Base-by-base conservation (phyloP, 2,797 vertebrate genomes). In the Momotus momota region DNA sequence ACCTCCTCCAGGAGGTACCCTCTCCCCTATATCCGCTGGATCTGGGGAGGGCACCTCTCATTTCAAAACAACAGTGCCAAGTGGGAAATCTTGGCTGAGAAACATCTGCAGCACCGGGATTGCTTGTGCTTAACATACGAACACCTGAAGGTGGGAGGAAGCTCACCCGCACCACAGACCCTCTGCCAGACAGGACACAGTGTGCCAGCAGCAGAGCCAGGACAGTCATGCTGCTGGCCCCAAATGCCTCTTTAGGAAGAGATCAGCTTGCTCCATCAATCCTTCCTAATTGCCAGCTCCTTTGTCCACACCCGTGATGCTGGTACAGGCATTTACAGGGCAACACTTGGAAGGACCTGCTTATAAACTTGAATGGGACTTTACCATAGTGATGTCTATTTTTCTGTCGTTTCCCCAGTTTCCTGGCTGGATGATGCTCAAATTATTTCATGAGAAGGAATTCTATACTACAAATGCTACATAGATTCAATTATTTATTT, bases 51-150 rank as follows among this genome's bases (percentile, higher is more conserved):
- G 13, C 48, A 81, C 14, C n/a, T 14, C 40, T 83, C 43, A 5
- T 31, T 78, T 35, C n/a, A 33, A 33, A 51, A 5, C 55, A 61
- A 7, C 55, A 66, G 54, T 3, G 0, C 10, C 1, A 5, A 41
- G 6, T 26, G 65, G 12, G 57, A 80, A 80, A 29, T 11, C n/a
- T 38, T 82, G 85, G 13, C 71, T 70, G 71, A 66, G 74, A 65
- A 78, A 41, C 1, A 0, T 14, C 43, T 15, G 6, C 7, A 6
- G 12, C 0, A 0, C 2, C 2, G 20, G 25, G 9, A 5, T 27
- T 54, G 7, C 12, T 61, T 66, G 25, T 23, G 7, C 23, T 75
- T 55, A 26, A 26, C 25, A 16, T 13, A 10, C 7, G 3, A 71
- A 48, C 0, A 1, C 26, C 58, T 57, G n/a, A 55, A 43, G 29